Percentiles rank a stretch among this genome's conserved stretches.
These are phyloP conservation scores for Onychostruthus taczanowskii DNA, from an alignment of 2,113 vertebrate genomes.

Conservation along the genomic window DNA sequence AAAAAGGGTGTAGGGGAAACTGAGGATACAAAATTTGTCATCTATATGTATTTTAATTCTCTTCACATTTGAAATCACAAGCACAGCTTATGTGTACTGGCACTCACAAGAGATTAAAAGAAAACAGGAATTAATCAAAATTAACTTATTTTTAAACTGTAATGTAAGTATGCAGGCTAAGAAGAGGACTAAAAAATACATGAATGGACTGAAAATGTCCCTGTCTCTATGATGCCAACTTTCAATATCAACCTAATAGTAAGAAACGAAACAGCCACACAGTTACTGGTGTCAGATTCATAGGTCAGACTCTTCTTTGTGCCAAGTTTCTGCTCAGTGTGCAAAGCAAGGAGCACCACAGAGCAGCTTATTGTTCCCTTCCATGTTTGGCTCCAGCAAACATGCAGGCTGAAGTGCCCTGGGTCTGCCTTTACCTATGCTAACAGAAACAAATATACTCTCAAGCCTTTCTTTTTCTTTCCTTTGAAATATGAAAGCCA, in stretches of 20 bases:
- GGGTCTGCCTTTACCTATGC: neutral
- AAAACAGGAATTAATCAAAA: neutral
- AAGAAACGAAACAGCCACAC: neutral
- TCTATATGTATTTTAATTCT: neutral
- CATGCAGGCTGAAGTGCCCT: neutral
- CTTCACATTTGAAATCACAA: neutral
- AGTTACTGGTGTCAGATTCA: neutral
- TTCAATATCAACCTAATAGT: neutral
- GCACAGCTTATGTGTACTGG: neutral
- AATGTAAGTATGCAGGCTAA: neutral
- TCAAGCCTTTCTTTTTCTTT: neutral
- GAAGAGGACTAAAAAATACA: neutral
- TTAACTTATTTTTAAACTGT: neutral
- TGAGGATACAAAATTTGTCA: neutral
- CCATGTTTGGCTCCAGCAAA: neutral
- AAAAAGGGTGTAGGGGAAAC: neutral
- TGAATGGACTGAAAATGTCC: neutral
- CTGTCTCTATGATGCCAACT: neutral
- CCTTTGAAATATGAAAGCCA: neutral
- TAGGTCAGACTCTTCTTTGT: neutral
- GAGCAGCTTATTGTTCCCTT: neutral
- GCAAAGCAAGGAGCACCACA: neutral
- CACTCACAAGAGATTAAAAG: neutral
- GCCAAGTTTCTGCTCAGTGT: neutral
- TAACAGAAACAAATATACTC: neutral